phyloP scores from a whole-genome alignment of 1,140 invertebrate species.

The Ips nitidus region DNA sequence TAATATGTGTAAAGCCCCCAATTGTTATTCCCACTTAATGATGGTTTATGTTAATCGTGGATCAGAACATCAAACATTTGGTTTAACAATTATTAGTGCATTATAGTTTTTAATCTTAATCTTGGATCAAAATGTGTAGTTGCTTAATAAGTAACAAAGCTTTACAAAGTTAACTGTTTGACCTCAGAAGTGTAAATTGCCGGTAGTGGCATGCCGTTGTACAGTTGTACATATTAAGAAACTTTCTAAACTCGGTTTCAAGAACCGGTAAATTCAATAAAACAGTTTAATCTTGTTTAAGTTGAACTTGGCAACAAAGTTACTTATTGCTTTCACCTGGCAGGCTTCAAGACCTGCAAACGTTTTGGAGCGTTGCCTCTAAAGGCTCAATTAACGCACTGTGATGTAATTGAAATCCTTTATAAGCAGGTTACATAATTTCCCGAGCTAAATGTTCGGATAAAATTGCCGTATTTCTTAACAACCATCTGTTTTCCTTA shows the following conservation, averaged over 20 bases:
- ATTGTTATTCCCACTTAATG: too few relatives aligned
- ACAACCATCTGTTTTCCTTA: constrained; percentile 14
- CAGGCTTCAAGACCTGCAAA: neutral
- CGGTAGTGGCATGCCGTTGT: too few relatives aligned
- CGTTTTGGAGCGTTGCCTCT: neutral
- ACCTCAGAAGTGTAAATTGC: too few relatives aligned
- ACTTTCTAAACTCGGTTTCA: neutral
- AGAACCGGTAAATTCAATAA: constrained; percentile 8
- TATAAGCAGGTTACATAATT: neutral
- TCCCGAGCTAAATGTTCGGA: neutral
- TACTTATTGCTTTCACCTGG: constrained; percentile 14
- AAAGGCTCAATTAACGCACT: neutral
- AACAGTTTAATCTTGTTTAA: constrained; percentile 11
- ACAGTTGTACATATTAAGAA: neutral
- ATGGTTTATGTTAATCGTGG: too few relatives aligned
- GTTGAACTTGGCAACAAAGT: constrained; percentile 2
- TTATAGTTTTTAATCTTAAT: too few relatives aligned
- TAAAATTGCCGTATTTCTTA: constrained; percentile 1
- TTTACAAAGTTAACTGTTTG: too few relatives aligned
- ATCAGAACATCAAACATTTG: too few relatives aligned
- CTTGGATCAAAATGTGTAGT: too few relatives aligned
- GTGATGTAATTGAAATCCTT: neutral
- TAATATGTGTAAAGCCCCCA: too few relatives aligned
- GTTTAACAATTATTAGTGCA: too few relatives aligned
- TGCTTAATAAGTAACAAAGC: too few relatives aligned